Percentiles rank a stretch among this genome's conserved stretches.
Conservation (phyloP, 2,888 invertebrate genomes). For the Tetragonisca angustula region DNA sequence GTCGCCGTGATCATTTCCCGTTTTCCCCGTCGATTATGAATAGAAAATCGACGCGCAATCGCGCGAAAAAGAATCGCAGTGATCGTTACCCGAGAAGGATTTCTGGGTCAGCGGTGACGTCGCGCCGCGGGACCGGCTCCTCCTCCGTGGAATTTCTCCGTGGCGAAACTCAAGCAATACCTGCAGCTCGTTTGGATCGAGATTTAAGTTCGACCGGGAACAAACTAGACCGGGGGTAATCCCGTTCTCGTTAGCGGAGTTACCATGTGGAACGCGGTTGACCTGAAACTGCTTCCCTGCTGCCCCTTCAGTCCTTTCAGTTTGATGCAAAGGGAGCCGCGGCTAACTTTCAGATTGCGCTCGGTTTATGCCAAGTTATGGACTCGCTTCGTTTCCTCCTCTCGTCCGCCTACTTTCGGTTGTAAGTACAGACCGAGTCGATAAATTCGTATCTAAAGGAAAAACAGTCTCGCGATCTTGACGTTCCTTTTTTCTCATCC, state of each 20-base stretch:
- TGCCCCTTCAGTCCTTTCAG: background rate
- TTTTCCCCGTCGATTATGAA: slow-evolving; percentile 15
- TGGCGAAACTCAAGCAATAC: slow-evolving; percentile 2
- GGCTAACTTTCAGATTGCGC: background rate
- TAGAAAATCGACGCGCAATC: background rate
- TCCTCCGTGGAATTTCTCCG: background rate
- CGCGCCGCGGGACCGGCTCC: background rate
- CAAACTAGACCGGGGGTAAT: slow-evolving; percentile 11
- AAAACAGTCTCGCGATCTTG: too few species aligned
- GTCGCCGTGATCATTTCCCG: slow-evolving; percentile 10
- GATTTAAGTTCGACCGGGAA: slow-evolving; percentile 20
- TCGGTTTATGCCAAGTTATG: background rate
- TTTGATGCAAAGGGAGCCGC: background rate
- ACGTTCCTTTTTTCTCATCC: too few species aligned
- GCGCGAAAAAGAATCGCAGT: background rate
- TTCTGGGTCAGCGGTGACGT: slow-evolving; percentile 10
- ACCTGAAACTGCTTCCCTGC: background rate
- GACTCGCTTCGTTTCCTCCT: too few species aligned
- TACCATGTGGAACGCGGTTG: slow-evolving; percentile 2
- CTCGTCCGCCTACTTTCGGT: background rate
- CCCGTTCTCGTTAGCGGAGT: slow-evolving; percentile 16
- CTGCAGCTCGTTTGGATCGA: slow-evolving; percentile 4
- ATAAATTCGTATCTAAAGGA: too few species aligned
- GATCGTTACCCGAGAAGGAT: slow-evolving; percentile 1
- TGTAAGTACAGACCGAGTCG: background rate